phyloP scores from a whole-genome alignment of 1,140 invertebrate genomes.

The Trachymyrmex cornetzi region DNA sequence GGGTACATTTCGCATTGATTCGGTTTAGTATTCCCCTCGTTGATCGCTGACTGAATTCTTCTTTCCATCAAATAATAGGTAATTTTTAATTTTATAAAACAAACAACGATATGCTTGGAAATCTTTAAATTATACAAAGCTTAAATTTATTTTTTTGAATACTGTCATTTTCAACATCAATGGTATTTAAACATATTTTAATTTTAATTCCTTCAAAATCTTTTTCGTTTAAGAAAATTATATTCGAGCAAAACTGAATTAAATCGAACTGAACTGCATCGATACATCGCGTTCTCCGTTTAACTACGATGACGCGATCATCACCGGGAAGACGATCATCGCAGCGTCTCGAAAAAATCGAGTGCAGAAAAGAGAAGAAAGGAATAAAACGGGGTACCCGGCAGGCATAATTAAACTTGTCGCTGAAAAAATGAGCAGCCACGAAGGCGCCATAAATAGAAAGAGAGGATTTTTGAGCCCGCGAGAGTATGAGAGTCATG shows the following conservation, averaged over 20 bases:
- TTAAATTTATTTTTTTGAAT: background rate
- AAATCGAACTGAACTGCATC: background rate
- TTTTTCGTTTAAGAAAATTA: background rate
- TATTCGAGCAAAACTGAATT: background rate
- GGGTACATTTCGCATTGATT: background rate
- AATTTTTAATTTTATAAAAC: background rate
- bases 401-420: slow-evolving; percentile 77
- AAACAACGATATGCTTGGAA: background rate
- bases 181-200: background rate
- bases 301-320: slow-evolving; percentile 27
- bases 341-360: slow-evolving; percentile 27
- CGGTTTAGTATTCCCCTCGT: background rate
- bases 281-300: background rate
- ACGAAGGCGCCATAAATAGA: slow-evolving; percentile 68
- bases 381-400: slow-evolving; percentile 53
- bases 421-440: slow-evolving; percentile 76
- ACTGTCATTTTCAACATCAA: background rate
- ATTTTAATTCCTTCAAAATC: background rate
- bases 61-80: background rate
- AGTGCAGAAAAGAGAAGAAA: background rate
- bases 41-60: background rate
- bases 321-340: slow-evolving; percentile 40
- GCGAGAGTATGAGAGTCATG: slow-evolving; percentile 48
- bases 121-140: background rate
- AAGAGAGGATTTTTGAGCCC: slow-evolving; percentile 29